These are phyloP conservation scores for Hippoglossus stenolepis DNA, from an alignment of 2,113 vertebrate genomes.

Conservation along the genomic window DNA sequence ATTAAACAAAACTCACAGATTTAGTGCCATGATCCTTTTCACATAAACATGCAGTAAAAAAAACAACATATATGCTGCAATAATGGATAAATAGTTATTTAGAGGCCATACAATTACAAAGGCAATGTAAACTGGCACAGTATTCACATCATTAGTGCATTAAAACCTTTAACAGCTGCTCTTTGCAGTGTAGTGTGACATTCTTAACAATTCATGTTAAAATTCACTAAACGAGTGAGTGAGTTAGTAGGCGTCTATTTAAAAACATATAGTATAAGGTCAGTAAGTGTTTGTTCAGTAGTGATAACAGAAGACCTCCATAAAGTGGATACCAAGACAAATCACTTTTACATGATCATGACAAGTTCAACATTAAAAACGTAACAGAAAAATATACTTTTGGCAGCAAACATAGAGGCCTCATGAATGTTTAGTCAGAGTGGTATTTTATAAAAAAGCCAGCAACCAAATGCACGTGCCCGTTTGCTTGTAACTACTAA, in stretches of 20 bases:
- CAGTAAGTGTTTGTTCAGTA: constrained; percentile 25
- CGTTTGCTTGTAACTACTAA: not conserved
- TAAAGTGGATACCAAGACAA: not conserved
- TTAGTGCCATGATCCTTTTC: constrained; percentile 1
- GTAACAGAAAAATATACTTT: constrained; percentile 35
- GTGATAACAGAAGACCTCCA: constrained; percentile 24
- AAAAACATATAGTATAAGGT: constrained; percentile 4
- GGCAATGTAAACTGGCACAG: constrained; percentile 47
- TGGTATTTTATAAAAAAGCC: not conserved
- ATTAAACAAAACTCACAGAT: not conserved
- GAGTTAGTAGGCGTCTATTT: constrained; percentile 22
- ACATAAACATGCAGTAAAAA: not conserved
- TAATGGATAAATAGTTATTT: constrained; percentile 12
- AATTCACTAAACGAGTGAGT: constrained; percentile 20
- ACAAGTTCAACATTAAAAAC: constrained; percentile 15
- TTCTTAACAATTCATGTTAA: constrained; percentile 12
- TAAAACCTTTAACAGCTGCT: constrained; percentile 46
- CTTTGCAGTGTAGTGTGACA: constrained; percentile 28
- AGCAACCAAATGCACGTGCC: not conserved
- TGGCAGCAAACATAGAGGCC: not conserved
- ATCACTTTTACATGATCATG: constrained; percentile 3
- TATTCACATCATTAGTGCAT: constrained; percentile 69
- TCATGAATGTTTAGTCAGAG: not conserved
- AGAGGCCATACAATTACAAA: constrained; percentile 29
- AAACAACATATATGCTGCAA: not conserved